These are phyloP conservation scores for Laticauda colubrina DNA, from an alignment of 2,113 vertebrate genomes.

Conservation along the genomic window DNA sequence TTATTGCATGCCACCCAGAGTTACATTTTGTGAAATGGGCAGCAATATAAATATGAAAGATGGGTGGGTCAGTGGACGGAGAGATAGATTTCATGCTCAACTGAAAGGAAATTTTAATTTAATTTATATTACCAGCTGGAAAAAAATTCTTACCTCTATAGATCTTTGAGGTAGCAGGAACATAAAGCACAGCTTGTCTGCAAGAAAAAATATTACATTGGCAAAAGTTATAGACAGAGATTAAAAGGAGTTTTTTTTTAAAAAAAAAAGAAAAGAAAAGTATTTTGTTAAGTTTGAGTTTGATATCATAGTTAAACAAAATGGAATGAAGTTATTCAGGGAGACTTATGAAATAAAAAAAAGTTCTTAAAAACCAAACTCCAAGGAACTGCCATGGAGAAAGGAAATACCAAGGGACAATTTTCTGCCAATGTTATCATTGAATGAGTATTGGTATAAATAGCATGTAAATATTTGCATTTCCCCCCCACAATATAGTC, in stretches of 20 bases:
- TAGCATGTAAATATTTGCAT: neutral
- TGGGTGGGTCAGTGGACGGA: neutral
- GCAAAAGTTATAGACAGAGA: neutral
- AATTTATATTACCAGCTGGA: neutral
- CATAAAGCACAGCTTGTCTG: neutral
- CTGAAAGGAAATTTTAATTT: neutral
- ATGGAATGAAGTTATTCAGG: neutral
- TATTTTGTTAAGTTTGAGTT: neutral
- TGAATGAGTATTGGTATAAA: neutral
- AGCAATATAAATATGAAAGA: neutral
- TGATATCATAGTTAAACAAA: neutral
- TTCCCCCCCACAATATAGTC: neutral
- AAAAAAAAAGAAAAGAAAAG: neutral
- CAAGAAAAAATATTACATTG: neutral
- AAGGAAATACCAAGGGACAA: too few relatives aligned
- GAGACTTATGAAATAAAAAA: neutral
- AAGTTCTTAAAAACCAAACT: neutral
- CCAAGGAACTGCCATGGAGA: neutral
- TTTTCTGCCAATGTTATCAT: neutral
- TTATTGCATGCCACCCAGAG: neutral
- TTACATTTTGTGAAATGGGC: neutral
- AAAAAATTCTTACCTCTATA: neutral
- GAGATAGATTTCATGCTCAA: neutral
- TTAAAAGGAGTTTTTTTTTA: neutral
- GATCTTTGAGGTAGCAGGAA: neutral